Base-by-base conservation (phyloP, 2,113 vertebrate species). In the Malurus alboscapulatus region DNA sequence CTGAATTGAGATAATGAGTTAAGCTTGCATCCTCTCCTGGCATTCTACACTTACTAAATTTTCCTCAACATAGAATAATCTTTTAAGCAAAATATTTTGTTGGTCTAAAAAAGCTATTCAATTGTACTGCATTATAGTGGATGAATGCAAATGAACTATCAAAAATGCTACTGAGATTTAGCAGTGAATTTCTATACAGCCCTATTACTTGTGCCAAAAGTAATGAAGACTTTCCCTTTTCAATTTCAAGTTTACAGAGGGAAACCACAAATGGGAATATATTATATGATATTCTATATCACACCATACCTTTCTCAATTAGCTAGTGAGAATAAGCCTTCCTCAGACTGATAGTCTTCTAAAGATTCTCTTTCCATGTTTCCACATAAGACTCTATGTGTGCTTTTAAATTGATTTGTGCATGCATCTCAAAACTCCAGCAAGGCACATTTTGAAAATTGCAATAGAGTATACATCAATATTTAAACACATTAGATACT, bases 401-500 rank as follows among this genome's bases (percentile, higher is more conserved):
- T 76, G 51, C 29, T 75, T 95, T 95, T 80, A 86, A 90, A 90
- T 42, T 84, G 78, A 90, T 94, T 91, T 91, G 20, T 90, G 30
- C 44, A 76, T 66, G 38, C 12, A 69, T 8, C 63, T 78, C 34
- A 66, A 89, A 92, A 26, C 47, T 90, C 71, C 88, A 38, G 38
- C 50, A 83, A 86, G 24, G 29, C 38, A 58, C 10, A 73, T 87
- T 87, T 83, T 12, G 34, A 78, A 93, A 79, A 50, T 8, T 68
- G 14, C 53, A 67, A 47, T 71, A 87, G 63, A 90, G 90, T 93
- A 80, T 65, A n/a, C 42, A 92, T 90, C 47, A 92, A 84, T 88
- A 86, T 90, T 94, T 92, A 84, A 94, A 88, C 24, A 74, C 44
- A 58, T 95, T 84, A 93, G 86, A 77, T 87, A 77, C 47, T 81